Conservation (phyloP, 1,140 invertebrate genomes). For the Dreissena rostriformis region DNA sequence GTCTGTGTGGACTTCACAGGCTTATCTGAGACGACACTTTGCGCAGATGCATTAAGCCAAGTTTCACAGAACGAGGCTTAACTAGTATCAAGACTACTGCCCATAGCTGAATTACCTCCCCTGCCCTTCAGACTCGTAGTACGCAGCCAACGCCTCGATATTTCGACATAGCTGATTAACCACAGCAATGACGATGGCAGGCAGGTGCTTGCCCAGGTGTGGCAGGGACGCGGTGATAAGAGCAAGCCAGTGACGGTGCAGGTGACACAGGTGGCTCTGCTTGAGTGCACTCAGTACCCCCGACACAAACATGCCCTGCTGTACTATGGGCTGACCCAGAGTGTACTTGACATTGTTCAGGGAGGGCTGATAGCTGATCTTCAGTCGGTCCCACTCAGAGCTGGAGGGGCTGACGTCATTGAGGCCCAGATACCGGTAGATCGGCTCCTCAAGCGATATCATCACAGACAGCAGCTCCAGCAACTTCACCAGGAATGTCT, state of each 20-base stretch:
- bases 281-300: constrained; percentile 90
- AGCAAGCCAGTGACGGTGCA: constrained; percentile 89
- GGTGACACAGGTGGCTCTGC: constrained; percentile 84
- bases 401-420: constrained; percentile 17
- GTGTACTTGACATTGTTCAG: constrained; percentile 67
- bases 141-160: constrained; percentile 85
- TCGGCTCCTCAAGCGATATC: constrained; percentile 90
- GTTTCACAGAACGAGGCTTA: no score
- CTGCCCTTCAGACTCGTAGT: constrained; percentile 63
- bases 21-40: no score
- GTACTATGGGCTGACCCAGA: constrained; percentile 72
- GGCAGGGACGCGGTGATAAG: constrained; percentile 90
- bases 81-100: no score
- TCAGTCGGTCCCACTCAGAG: constrained; percentile 67
- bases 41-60: no score
- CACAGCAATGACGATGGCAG: constrained; percentile 89
- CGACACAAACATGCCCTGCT: constrained; percentile 92
- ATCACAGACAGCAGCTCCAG: constrained; percentile 88
- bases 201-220: constrained; percentile 88
- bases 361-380: constrained; percentile 68
- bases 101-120: constrained; percentile 51
- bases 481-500: constrained; percentile 90
- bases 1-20: no score
- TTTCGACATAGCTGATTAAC: constrained; percentile 93
- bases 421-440: constrained; percentile 73